Conservation (phyloP, 1,140 invertebrate genomes). For the Euglossa dilemma region DNA sequence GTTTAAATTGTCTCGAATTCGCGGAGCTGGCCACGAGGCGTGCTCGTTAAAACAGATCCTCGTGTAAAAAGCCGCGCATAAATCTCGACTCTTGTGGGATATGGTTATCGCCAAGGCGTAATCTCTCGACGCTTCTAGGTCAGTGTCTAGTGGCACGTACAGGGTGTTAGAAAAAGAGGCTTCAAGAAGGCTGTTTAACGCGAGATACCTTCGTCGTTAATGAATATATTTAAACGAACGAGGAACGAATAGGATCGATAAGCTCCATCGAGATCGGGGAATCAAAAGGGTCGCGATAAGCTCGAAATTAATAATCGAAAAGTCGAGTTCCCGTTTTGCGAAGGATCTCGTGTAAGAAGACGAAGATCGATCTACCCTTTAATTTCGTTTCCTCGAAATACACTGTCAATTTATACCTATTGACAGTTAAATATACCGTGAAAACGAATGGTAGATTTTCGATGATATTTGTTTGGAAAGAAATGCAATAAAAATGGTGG, state of each 20-base stretch:
- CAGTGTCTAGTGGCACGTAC: constrained; percentile 44
- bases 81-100: constrained; percentile 44
- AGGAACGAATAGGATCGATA: background rate
- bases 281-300: too few species aligned
- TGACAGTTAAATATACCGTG: too few species aligned
- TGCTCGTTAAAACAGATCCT: constrained; percentile 57
- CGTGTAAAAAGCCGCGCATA: constrained; percentile 56
- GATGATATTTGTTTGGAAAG: too few species aligned
- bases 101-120: constrained; percentile 51
- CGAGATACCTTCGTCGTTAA: background rate
- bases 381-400: too few species aligned
- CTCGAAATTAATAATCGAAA: too few species aligned
- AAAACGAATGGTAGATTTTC: too few species aligned
- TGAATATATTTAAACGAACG: constrained; percentile 17
- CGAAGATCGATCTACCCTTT: too few species aligned
- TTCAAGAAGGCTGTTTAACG: constrained; percentile 8
- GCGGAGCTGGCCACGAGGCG: constrained; percentile 15
- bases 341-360: too few species aligned
- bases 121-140: constrained; percentile 59
- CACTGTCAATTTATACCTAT: too few species aligned
- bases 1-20: constrained; percentile 59
- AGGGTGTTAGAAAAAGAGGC: constrained; percentile 12
- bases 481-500: too few species aligned
- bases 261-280: background rate
- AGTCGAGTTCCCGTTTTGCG: too few species aligned